Conservation (phyloP, 2,113 vertebrate genomes). For the Anhinga rufa region DNA sequence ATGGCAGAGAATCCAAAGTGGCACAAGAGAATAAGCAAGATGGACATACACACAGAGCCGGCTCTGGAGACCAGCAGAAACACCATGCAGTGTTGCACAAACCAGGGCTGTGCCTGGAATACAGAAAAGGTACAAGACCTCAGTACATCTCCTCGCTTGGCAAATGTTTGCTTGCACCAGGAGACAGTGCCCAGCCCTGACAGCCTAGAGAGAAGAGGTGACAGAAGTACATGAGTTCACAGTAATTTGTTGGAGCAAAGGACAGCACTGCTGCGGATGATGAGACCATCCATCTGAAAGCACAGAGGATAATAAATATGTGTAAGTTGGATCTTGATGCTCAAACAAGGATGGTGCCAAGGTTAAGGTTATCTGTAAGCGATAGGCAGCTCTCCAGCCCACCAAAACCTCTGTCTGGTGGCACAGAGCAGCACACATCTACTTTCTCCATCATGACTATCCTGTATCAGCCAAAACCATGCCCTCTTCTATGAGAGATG, state of each 20-base stretch:
- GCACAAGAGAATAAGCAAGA: not conserved
- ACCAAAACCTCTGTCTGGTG: not conserved
- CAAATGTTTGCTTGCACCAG: not conserved
- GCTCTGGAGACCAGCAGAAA: not conserved
- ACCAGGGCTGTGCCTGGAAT: not conserved
- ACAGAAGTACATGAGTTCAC: not conserved
- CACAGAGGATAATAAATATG: fast-evolving
- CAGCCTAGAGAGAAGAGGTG: not conserved
- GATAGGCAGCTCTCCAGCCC: not conserved
- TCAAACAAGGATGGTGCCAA: not conserved
- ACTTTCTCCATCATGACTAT: not conserved
- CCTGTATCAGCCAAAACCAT: not conserved
- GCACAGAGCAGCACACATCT: not conserved
- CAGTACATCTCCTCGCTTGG: not conserved
- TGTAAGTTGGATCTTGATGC: not conserved
- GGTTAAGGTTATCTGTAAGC: not conserved
- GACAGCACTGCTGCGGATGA: not conserved
- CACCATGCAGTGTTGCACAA: fast-evolving
- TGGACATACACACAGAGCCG: not conserved
- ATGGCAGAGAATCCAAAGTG: not conserved
- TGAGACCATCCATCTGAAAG: not conserved
- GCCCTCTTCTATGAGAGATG: not conserved
- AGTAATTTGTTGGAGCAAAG: not conserved
- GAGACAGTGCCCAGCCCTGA: not conserved
- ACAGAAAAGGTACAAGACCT: not conserved